Evolutionary conservation across 2,888 invertebrate genomes (phyloP), one percentile per base, ranked within the genome.

Genomic region (Agrilus biguttatus): DNA sequence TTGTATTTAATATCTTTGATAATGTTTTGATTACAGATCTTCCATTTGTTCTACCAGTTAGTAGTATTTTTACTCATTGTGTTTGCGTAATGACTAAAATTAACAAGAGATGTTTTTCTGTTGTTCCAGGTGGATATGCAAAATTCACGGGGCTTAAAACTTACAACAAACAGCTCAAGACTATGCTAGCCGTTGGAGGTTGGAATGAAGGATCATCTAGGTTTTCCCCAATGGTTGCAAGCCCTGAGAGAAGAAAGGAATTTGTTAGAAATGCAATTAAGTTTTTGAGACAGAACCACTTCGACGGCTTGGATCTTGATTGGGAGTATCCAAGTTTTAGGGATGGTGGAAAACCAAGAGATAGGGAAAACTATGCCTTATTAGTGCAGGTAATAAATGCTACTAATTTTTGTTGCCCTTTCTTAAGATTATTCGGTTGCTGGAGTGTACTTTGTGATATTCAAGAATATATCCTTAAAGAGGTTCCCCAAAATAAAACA

Each of bases 121-220:
- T 40, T 34, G 13, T 7, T 52, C 19, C 53, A 91, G 90, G 91
- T 61, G 92, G 92, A 36, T 92, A 91, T 65, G 88, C 90, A 17
- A 92, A 92, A 69, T 92, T 92, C 68, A 90, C 83, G 34, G 91
- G 90, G 0, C 72, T 92, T 45, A 92, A 92, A 69, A 87, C 89
- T 0, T 91, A 90, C 71, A 92, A 92, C 68, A 89, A 88, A 63
- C 80, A 88, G 49, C 64, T 92, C 59, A 91, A 91, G 68, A 91
- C 91, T 0, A 67, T 93, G 70, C 72, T 93, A 52, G 92, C 92
- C 8, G 87, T 92, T 54, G 92, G 92, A 1, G 81, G 92, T 1
- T 92, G 92, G 92, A 92, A 91, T 66, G 92, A 92, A 64, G 92
- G 89, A 13, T 91, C 90, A 1, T 74, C 82, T 13, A 67, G 78